Conservation (phyloP, 1,140 invertebrate genomes). For the Nebria ingens region DNA sequence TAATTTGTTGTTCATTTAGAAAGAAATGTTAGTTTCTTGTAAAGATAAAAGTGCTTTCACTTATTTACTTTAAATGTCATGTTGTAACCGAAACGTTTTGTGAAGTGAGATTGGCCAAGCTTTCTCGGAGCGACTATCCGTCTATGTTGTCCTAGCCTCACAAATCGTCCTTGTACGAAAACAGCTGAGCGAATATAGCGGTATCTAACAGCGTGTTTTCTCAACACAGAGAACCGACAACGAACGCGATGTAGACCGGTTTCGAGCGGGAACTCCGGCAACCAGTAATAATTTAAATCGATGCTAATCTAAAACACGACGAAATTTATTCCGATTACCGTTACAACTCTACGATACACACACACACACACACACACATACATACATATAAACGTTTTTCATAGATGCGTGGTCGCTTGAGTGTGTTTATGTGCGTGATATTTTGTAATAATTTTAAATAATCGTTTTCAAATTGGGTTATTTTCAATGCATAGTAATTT, state of each 20-base stretch:
- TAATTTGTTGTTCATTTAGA: no score
- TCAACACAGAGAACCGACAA: no score
- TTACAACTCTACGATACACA: background rate
- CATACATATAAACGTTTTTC: background rate
- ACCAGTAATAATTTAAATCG: background rate
- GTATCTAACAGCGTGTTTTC: background rate
- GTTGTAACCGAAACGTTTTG: no score
- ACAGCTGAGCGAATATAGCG: conserved; percentile 3
- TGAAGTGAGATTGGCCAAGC: no score
- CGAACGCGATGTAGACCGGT: background rate
- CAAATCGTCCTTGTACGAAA: background rate
- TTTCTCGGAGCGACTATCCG: no score
- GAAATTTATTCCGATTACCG: conserved; percentile 9
- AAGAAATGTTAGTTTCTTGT: no score
- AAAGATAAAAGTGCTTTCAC: no score
- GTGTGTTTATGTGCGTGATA: background rate
- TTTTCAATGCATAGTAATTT: no score
- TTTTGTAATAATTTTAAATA: background rate
- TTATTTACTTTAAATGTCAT: no score
- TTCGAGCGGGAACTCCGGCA: background rate
- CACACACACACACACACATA: background rate
- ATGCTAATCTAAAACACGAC: conserved; percentile 9
- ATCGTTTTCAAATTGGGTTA: no score
- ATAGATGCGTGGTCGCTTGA: no score
- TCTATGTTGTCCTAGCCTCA: no score